Percentiles rank a stretch among this genome's conserved stretches.
phyloP scores from a whole-genome alignment of 2,888 invertebrate genomes.

The Alsophila aescularia region DNA sequence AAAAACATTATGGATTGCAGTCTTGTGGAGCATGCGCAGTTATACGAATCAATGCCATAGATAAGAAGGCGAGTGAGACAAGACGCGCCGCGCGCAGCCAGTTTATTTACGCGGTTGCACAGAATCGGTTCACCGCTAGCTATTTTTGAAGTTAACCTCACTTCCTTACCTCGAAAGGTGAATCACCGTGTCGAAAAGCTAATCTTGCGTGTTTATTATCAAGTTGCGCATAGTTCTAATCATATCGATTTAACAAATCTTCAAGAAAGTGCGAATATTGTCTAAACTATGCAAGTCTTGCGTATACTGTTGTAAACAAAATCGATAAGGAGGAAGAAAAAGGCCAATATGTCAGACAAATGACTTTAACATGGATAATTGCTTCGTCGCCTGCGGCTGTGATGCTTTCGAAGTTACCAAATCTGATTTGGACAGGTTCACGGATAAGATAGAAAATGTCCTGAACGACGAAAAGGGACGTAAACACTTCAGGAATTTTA shows the following conservation, averaged over 20 bases:
- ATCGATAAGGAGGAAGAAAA: slow-evolving; percentile 67
- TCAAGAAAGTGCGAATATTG: neutral
- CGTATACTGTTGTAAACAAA: slow-evolving; percentile 32
- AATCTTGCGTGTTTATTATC: slow-evolving; percentile 9
- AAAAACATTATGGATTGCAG: slow-evolving; percentile 9
- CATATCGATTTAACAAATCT: slow-evolving; percentile 17
- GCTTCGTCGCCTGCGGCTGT: slow-evolving; percentile 78
- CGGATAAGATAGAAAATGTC: slow-evolving; percentile 80
- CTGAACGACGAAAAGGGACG: slow-evolving; percentile 76
- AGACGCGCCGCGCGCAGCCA: slow-evolving; percentile 50
- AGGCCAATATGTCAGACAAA: slow-evolving; percentile 50
- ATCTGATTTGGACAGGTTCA: slow-evolving; percentile 78
- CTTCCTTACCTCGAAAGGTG: slow-evolving; percentile 60
- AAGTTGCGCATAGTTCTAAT: slow-evolving; percentile 2
- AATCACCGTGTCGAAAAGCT: slow-evolving; percentile 48
- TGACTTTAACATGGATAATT: slow-evolving; percentile 74
- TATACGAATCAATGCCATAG: slow-evolving; percentile 24
- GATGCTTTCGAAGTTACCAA: slow-evolving; percentile 72
- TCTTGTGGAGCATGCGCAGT: slow-evolving; percentile 59
- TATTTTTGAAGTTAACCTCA: slow-evolving; percentile 79
- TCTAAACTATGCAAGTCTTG: slow-evolving; percentile 24
- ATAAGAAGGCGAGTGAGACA: slow-evolving; percentile 16
- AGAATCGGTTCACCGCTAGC: slow-evolving; percentile 58
- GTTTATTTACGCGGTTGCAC: slow-evolving; percentile 67
- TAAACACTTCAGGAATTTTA: slow-evolving; percentile 74